These are phyloP conservation scores for Notiomystis cincta DNA, from an alignment of 2,113 vertebrate species.

Conservation along the genomic window DNA sequence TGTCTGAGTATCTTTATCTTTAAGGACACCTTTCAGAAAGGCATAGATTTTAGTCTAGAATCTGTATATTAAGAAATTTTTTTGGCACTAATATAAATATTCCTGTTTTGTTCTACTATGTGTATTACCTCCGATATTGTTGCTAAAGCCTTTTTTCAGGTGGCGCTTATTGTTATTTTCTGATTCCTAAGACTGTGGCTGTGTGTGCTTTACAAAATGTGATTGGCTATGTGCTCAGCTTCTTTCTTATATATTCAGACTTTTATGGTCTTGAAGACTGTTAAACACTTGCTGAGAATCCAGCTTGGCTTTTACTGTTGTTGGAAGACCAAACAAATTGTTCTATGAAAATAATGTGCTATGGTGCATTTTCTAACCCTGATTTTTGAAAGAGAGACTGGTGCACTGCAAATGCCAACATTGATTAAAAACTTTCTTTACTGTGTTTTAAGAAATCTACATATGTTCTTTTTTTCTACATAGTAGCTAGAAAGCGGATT, in stretches of 20 bases:
- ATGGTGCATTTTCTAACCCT: not conserved
- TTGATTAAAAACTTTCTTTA: conserved; percentile 22
- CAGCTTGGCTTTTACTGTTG: not conserved
- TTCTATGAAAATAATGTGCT: not conserved
- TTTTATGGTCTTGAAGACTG: not conserved
- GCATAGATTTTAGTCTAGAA: not conserved
- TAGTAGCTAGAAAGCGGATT: not conserved
- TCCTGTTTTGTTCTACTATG: not conserved
- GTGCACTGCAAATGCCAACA: not conserved
- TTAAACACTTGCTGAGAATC: not conserved
- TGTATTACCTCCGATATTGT: not conserved
- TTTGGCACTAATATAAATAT: not conserved
- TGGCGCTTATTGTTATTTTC: not conserved
- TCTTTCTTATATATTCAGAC: not conserved
- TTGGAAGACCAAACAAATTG: not conserved
- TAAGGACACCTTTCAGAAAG: not conserved
- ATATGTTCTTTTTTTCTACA: not conserved
- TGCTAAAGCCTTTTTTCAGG: not conserved
- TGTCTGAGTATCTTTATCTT: not conserved
- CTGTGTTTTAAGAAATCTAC: conserved; percentile 9
- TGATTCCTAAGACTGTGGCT: not conserved
- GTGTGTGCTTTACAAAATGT: not conserved
- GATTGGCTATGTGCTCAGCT: not conserved
- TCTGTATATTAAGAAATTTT: not conserved
- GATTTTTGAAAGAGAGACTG: not conserved